These are phyloP conservation scores for Himalopsyche phryganea DNA, from an alignment of 1,140 invertebrate genomes.

Conservation along the genomic window DNA sequence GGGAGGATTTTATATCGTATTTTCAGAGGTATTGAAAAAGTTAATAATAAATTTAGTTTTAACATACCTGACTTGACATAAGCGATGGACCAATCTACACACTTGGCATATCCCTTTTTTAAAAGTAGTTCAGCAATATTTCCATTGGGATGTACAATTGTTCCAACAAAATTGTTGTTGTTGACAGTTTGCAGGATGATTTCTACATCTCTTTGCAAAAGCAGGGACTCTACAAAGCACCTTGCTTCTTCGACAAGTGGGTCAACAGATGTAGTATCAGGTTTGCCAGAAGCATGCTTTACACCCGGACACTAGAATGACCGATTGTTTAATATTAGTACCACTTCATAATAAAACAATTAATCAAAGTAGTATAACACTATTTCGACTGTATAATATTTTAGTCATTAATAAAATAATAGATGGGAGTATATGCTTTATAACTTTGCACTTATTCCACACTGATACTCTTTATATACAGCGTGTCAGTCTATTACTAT, in stretches of 20 bases:
- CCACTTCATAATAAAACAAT: too few relatives aligned
- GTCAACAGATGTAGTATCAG: slow-evolving; percentile 52
- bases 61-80: slow-evolving; percentile 69
- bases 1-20: too few relatives aligned
- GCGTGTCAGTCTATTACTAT: too few relatives aligned
- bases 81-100: slow-evolving; percentile 96
- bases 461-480: too few relatives aligned
- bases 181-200: slow-evolving; percentile 88
- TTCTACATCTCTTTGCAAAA: slow-evolving; percentile 92
- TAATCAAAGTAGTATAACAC: too few relatives aligned
- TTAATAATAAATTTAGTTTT: too few relatives aligned
- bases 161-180: slow-evolving; percentile 91
- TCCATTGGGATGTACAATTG: slow-evolving; percentile 87
- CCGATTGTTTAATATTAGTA: too few relatives aligned
- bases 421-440: too few relatives aligned
- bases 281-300: slow-evolving; percentile 66
- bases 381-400: too few relatives aligned
- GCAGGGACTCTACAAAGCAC: slow-evolving; percentile 85
- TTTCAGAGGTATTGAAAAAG: too few relatives aligned
- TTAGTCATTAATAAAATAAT: too few relatives aligned
- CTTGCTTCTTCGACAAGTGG: slow-evolving; percentile 49
- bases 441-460: too few relatives aligned
- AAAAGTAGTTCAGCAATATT: slow-evolving; percentile 95
- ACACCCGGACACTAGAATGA: slow-evolving; percentile 65
- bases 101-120: slow-evolving; percentile 88